These are phyloP conservation scores for Lithobates pipiens DNA, from an alignment of 2,797 vertebrate species.

Conservation along the genomic window DNA sequence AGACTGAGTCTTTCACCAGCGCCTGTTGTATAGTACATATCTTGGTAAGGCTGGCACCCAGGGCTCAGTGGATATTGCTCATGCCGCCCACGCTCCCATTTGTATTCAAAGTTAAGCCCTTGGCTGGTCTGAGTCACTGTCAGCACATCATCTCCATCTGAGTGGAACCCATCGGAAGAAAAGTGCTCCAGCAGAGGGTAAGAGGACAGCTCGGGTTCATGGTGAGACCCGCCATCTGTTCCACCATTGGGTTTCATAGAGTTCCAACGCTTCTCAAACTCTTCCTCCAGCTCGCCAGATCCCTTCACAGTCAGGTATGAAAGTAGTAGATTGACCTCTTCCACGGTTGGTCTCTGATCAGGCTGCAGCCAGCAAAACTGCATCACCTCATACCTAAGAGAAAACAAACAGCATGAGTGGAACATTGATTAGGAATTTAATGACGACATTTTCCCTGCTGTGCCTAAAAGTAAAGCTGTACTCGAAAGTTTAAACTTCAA, in stretches of 20 bases:
- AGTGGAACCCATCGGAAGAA: constrained; percentile 80
- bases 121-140: constrained; percentile 95
- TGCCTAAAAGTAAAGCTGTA: no score
- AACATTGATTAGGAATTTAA: no score
- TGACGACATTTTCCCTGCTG: no score
- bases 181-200: constrained; percentile 89
- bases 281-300: constrained; percentile 88
- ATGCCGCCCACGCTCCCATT: constrained; percentile 90
- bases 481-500: no score
- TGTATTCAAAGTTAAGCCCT: constrained; percentile 96
- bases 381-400: constrained; percentile 95
- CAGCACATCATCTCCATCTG: constrained; percentile 88
- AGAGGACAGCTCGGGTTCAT: constrained; percentile 76
- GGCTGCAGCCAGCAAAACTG: constrained; percentile 99
- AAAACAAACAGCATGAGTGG: background rate
- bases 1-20: constrained; percentile 75
- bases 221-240: constrained; percentile 67
- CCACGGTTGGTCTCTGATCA: constrained; percentile 91
- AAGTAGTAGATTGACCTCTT: constrained; percentile 94
- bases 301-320: constrained; percentile 93
- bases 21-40: constrained; percentile 83
- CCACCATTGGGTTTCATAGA: constrained; percentile 84
- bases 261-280: constrained; percentile 95
- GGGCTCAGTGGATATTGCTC: constrained; percentile 82
- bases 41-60: constrained; percentile 78